Base-by-base conservation (phyloP, 2,888 invertebrate genomes). In the Melinaea menophilus region DNA sequence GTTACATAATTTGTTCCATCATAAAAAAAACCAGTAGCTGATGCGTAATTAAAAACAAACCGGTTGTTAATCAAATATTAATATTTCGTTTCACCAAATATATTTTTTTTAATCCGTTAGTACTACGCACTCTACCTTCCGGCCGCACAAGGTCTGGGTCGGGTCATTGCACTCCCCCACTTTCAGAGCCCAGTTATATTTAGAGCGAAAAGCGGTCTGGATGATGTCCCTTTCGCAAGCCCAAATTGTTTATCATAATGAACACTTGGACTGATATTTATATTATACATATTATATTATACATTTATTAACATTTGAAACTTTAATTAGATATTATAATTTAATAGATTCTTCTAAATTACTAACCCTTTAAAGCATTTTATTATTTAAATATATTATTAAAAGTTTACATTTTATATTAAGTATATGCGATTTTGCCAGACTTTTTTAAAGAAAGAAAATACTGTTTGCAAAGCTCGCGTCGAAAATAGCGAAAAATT, bases 131-230 rank as follows among this genome's bases (percentile, higher is more conserved):
- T 51, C 31, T 51, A 31, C 51, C 51, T 51, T 86, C 83, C 85
- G 82, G 84, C 77, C 78, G 78, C 74, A 75, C 84, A 85, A 87
- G 88, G 88, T 87, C 87, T 87, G 85, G 86, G 84, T 82, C 77
- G 81, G 87, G 87, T 88, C 85, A 82, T 67, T 71, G 72, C 70
- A 66, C 76, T 66, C 72, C 60, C 75, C 71, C 75, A 69, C 70
- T 71, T 68, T 75, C 69, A 56, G 59, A 65, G 58, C 67, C 80
- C 78, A 78, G 77, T 84, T 88, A 87, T 86, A 88, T 87, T 86
- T 88, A 88, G 87, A 82, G 83, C 81, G 85, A 83, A 85, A 82
- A 80, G 81, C 81, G 71, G 77, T 82, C 83, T 85, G 82, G 81
- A 81, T 83, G 56, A 85, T 86, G 84, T 85, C 84, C 85, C 85